Base-by-base conservation (phyloP, 2,113 vertebrate species). In the Malurus melanocephalus region DNA sequence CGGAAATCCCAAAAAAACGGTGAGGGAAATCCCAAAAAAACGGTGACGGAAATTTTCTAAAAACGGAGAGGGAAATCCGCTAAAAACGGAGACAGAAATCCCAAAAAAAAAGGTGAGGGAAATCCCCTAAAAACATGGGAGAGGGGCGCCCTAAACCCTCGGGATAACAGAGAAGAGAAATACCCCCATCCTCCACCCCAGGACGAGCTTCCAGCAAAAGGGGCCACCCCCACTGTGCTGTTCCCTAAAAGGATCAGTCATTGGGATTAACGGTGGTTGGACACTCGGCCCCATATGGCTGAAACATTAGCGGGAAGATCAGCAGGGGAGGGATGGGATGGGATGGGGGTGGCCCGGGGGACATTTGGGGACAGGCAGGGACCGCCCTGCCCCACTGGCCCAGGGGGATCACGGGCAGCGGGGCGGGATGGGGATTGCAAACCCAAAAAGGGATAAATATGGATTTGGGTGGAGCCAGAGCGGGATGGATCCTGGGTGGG, bases 141-240 rank as follows among this genome's bases (percentile, higher is more conserved):
- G 10, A 32, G 4, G 1, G 4, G 4, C 2, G 1, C 11, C 13
- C 59, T 26, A 35, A 85, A 45, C 3, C 6, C 6, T 1, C 18
- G 10, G 22, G 53, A 9, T 15, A 32, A 32, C 11, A 17, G 8
- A 23, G 28, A 49, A 21, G 15, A 0, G 7, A 82, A 28, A 16
- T 3, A 16, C 62, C 64, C 2, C 0, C 0, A 16, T 26, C 42
- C n/a, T 45, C 35, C 1, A 35, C 13, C 53, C 59, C 43, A 16
- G 48, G 45, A 12, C 1, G 3, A 73, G 24, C 8, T 11, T 4
- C 27, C 33, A 3, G 2, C 2, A 1, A 11, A 13, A 40, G 5
- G 16, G 33, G 48, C 71, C 76, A 26, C n/a, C n/a, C 62, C 56
- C 59, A 9, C 49, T n/a, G 49, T 24, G 61, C 62, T 14, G 72